Evolutionary conservation across 2,888 invertebrate species (phyloP).

Genomic region (Cecidostiba fungosa): DNA sequence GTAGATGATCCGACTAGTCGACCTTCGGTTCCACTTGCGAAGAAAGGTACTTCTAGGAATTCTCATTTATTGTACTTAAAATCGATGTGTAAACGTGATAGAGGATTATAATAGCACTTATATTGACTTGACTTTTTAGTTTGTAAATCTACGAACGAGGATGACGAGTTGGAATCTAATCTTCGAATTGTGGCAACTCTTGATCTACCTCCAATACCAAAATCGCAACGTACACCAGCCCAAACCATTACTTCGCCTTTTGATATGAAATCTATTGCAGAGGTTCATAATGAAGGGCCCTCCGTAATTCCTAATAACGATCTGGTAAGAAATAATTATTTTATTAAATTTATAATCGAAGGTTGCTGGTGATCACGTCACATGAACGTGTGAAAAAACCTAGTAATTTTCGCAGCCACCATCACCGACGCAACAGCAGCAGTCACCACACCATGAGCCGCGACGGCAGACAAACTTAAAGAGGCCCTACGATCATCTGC

Average conservation of each 20-base stretch:
- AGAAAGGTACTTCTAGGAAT: constrained; percentile 45
- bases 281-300: not conserved
- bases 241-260: constrained; percentile 27
- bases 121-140: constrained; percentile 3
- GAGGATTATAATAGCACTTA: not conserved
- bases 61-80: not conserved
- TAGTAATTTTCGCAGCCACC: not conserved
- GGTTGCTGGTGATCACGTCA: not conserved
- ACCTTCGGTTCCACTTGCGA: constrained; percentile 18
- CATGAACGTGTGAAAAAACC: not conserved
- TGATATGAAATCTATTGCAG: constrained; percentile 20
- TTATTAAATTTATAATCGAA: not conserved
- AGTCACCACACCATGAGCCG: not conserved
- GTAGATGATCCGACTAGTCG: not conserved
- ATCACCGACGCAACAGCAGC: too few relatives aligned
- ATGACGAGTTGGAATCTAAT: not conserved
- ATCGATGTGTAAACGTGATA: not conserved
- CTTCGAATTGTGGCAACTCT: constrained; percentile 13
- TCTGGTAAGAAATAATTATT: constrained; percentile 20
- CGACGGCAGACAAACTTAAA: constrained; percentile 43
- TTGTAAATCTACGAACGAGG: constrained; percentile 1
- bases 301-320: constrained; percentile 3
- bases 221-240: constrained; percentile 11
- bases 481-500: constrained; percentile 23
- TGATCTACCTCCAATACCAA: not conserved